Conservation (phyloP, 2,113 vertebrate genomes). For the Leptobrachium leishanense region DNA sequence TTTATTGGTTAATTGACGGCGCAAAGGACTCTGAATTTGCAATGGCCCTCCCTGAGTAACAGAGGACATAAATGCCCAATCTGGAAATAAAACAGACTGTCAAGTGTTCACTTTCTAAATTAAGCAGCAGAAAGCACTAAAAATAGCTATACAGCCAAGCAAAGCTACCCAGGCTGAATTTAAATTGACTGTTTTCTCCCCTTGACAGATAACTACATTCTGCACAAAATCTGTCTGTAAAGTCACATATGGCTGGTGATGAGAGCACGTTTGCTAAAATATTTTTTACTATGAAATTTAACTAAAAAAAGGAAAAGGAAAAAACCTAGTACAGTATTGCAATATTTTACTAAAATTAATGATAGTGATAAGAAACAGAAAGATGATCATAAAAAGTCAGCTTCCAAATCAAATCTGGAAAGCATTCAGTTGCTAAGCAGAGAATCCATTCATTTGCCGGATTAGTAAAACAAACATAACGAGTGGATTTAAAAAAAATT, state of each 20-base stretch:
- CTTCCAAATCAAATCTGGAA: too few relatives aligned
- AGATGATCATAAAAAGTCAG: too few relatives aligned
- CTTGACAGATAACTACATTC: constrained; percentile 62
- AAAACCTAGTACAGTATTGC: too few relatives aligned
- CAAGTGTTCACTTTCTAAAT: constrained; percentile 81
- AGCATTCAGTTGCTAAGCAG: too few relatives aligned
- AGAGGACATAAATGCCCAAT: constrained; percentile 66
- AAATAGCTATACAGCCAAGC: constrained; percentile 78
- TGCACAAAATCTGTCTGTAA: constrained; percentile 44
- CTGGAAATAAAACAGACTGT: constrained; percentile 72
- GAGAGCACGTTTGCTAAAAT: too few relatives aligned
- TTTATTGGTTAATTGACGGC: not conserved
- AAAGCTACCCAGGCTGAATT: constrained; percentile 74
- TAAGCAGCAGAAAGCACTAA: constrained; percentile 80
- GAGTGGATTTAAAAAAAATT: too few relatives aligned
- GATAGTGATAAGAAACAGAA: too few relatives aligned
- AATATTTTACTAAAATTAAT: too few relatives aligned
- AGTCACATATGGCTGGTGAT: not conserved
- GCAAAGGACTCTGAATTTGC: constrained; percentile 21
- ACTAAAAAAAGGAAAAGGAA: too few relatives aligned
- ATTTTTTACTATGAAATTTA: too few relatives aligned
- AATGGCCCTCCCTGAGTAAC: constrained; percentile 54
- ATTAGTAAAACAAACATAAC: too few relatives aligned
- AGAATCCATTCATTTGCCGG: too few relatives aligned
- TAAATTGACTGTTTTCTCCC: constrained; percentile 67